Conservation (phyloP, 2,888 invertebrate species). For the Biston betularia region DNA sequence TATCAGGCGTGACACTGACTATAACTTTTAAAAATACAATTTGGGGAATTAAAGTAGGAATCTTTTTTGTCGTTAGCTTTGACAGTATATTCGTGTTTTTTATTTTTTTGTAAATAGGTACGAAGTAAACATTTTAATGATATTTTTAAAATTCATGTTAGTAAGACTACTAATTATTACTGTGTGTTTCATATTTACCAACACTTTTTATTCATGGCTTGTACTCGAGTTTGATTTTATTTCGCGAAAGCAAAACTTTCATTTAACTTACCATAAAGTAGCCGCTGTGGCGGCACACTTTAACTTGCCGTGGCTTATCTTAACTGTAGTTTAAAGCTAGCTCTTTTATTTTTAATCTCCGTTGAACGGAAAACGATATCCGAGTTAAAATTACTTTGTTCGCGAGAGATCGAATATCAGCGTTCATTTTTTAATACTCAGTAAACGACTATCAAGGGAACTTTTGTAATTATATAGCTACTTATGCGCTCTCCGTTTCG, state of each 20-base stretch:
- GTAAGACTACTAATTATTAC: too few species aligned
- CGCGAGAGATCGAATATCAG: constrained; percentile 78
- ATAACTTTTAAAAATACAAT: too few species aligned
- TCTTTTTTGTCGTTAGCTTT: too few species aligned
- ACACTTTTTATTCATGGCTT: constrained; percentile 34
- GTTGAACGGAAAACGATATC: constrained; percentile 69
- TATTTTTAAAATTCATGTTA: too few species aligned
- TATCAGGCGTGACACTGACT: too few species aligned
- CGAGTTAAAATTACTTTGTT: constrained; percentile 81
- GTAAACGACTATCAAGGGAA: constrained; percentile 64
- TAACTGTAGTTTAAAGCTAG: constrained; percentile 75
- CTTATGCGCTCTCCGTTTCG: constrained; percentile 16
- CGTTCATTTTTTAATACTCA: constrained; percentile 81
- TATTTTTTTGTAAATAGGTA: too few species aligned
- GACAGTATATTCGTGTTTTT: too few species aligned
- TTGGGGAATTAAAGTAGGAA: too few species aligned
- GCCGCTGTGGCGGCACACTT: constrained; percentile 63
- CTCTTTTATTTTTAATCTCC: constrained; percentile 80
- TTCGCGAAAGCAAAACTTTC: constrained; percentile 53
- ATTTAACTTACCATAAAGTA: constrained; percentile 70
- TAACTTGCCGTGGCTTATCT: constrained; percentile 73
- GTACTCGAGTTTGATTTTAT: constrained; percentile 14
- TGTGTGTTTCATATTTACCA: constrained; percentile 17
- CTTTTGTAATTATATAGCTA: constrained; percentile 67
- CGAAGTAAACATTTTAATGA: too few species aligned